Percentiles rank a stretch among this genome's conserved stretches.
Evolutionary conservation across 92 coral and sea anemone genomes (phyloP).

Genomic region (Chrysogorgia sp.): DNA sequence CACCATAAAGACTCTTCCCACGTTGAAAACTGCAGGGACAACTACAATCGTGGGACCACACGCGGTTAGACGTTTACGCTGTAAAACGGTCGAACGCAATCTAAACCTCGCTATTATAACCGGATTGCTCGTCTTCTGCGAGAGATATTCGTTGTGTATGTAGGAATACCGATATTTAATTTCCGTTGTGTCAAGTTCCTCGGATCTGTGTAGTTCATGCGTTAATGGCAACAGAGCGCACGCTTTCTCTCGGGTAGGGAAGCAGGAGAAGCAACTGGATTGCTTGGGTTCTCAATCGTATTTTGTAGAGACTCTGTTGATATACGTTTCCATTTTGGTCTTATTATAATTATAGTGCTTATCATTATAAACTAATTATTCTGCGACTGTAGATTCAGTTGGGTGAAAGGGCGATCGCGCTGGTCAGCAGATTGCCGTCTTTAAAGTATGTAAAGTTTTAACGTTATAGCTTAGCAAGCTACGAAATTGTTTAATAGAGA

Average conservation of each 20-base stretch:
- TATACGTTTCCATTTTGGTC: slow-evolving; percentile 30
- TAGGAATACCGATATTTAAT: neutral
- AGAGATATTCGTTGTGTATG: neutral
- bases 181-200: too few relatives aligned
- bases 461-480: slow-evolving; percentile 47
- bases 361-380: slow-evolving; percentile 15
- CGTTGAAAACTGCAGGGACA: too few relatives aligned
- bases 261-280: slow-evolving; percentile 39
- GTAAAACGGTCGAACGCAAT: too few relatives aligned
- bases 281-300: slow-evolving; percentile 33
- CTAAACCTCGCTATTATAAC: too few relatives aligned
- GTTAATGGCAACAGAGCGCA: too few relatives aligned
- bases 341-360: slow-evolving; percentile 1
- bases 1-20: too few relatives aligned
- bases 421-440: slow-evolving; percentile 27
- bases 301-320: slow-evolving; percentile 37
- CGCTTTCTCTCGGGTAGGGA: neutral
- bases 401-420: slow-evolving; percentile 41
- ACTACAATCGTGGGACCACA: too few relatives aligned
- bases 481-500: neutral
- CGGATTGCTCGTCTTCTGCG: too few relatives aligned
- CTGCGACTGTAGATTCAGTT: slow-evolving; percentile 65
- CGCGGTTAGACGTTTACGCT: too few relatives aligned
- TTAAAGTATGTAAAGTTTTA: slow-evolving; percentile 42
- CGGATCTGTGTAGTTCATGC: too few relatives aligned